Evolutionary conservation across 1,140 invertebrate species (phyloP), one percentile per base, ranked within the genome.

Genomic region (Bactericera cockerelli): DNA sequence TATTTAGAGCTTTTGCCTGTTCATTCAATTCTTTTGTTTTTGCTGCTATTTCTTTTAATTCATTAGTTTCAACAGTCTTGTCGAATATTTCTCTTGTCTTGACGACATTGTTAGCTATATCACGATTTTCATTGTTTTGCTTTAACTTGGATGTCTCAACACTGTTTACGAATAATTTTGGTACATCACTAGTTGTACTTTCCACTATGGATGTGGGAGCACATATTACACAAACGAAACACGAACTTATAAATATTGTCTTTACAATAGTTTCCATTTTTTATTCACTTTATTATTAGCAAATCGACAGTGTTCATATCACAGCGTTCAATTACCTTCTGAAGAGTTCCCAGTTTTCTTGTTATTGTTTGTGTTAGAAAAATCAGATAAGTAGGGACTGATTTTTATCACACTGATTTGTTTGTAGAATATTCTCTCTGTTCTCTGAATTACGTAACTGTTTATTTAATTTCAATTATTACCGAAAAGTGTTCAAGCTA

Each of bases 1-100:
- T 16, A n/a, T 49, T 49, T n/a, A 49, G 19, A 10, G 6, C 42
- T 49, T 49, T 49, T 6, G 42, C 42, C 19, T 22, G n/a, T 49
- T 49, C 42, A 49, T 49, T 49, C 19, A 49, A 49, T 49, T 49
- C 42, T 49, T 49, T 49, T 6, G 42, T 49, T 49, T 49, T 49
- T 49, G n/a, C 42, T 19, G 42, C 42, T 49, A 49, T 49, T 22
- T 49, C 42, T 49, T 49, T 49, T n/a, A 49, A n/a, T 22, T 49
- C 42, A 22, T 49, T 49, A 19, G 42, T 49, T 19, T 16, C 42
- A 19, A 19, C 42, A 4, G 42, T 22, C 22, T 22, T 49, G 22
- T 49, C 42, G 42, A 49, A 49, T 49, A 8, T 22, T 49, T 49
- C 42, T n/a, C 19, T 49, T 49, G 42, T 49, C 19, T 49, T 49